Evolutionary conservation across 2,113 vertebrate genomes (phyloP), one percentile per base, ranked within the genome.

Genomic region (Anseranas semipalmata): DNA sequence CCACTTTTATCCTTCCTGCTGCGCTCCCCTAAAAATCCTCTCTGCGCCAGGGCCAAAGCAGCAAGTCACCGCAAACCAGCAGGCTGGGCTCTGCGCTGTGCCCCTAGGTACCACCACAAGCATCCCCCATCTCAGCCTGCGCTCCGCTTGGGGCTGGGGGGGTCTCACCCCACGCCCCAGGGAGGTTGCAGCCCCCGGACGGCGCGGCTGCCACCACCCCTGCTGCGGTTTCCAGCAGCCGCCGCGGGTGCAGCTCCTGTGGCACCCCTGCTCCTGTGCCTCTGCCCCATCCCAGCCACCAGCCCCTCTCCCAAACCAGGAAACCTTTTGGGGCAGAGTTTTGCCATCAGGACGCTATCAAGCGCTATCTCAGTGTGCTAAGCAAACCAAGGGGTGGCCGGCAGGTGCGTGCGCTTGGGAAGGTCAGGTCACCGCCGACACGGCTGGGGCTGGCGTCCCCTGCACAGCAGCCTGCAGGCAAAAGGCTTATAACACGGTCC

Each of bases 91-190:
- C 72, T 9, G 12, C 8, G 18, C 75, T 27, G 58, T 2, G 2
- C 33, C 43, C 33, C 3, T 4, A 18, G 87, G 66, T 60, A 79
- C 4, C 74, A 72, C 0, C 91, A 27, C 13, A 4, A 66, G 70
- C 0, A 50, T 4, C 80, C 58, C 18, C 30, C 10, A 0, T 12
- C 50, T 45, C 77, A 33, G 30, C 70, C 50, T 70, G 35, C 3
- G 0, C 41, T 81, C 50, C 59, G 35, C 35, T 5, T 2, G 43
- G 46, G 53, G n/a, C 52, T 0, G 1, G 67, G n/a, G n/a, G n/a
- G n/a, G n/a, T n/a, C n/a, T n/a, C n/a, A n/a, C n/a, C n/a, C n/a
- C 39, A 4, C 0, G 2, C 53, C 20, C 21, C 37, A 39, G 65
- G 39, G 58, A 3, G 74, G 3, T 0, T 24, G 32, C 2, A 45